phyloP scores from a whole-genome alignment of 2,888 invertebrate genomes.

The Linyphia triangularis region DNA sequence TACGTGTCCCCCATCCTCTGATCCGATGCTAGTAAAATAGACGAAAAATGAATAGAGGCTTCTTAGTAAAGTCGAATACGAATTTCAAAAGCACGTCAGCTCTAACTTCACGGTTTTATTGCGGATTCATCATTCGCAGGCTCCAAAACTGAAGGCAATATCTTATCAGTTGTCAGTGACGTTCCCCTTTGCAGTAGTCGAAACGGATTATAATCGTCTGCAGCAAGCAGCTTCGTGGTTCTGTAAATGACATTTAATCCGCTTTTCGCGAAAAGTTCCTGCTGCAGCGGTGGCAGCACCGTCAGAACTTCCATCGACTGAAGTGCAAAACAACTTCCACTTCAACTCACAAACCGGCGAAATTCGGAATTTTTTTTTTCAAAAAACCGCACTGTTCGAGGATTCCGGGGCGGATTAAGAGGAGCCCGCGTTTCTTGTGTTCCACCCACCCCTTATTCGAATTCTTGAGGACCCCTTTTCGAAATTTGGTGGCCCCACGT shows the following conservation, averaged over 20 bases:
- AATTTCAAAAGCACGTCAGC: not conserved
- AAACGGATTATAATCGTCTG: constrained; percentile 43
- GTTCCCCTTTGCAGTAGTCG: constrained; percentile 4
- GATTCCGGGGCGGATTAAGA: constrained; percentile 45
- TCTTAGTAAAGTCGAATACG: not conserved
- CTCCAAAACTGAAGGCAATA: not conserved
- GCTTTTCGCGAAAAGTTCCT: constrained; percentile 30
- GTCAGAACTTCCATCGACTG: constrained; percentile 2
- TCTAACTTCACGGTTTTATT: not conserved
- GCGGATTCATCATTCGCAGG: not conserved
- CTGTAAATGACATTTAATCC: constrained; percentile 42
- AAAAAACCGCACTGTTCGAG: constrained; percentile 48
- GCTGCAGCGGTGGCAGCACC: constrained; percentile 24
- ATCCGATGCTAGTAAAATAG: too few relatives aligned
- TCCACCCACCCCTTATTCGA: constrained; percentile 5
- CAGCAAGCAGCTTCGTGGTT: constrained; percentile 48
- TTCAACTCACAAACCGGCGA: constrained; percentile 14
- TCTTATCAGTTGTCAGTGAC: not conserved
- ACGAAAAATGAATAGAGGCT: not conserved
- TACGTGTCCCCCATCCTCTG: too few relatives aligned
- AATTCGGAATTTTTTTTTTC: constrained; percentile 62
- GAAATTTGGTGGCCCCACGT: constrained; percentile 10
- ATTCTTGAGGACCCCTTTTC: constrained; percentile 27
- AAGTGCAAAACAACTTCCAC: constrained; percentile 50
- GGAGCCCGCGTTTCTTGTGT: constrained; percentile 3